A percentile compares a stretch with the other conserved stretches of the same genome.
phyloP scores from a whole-genome alignment of 2,888 invertebrate species.

The Volucella bombylans region DNA sequence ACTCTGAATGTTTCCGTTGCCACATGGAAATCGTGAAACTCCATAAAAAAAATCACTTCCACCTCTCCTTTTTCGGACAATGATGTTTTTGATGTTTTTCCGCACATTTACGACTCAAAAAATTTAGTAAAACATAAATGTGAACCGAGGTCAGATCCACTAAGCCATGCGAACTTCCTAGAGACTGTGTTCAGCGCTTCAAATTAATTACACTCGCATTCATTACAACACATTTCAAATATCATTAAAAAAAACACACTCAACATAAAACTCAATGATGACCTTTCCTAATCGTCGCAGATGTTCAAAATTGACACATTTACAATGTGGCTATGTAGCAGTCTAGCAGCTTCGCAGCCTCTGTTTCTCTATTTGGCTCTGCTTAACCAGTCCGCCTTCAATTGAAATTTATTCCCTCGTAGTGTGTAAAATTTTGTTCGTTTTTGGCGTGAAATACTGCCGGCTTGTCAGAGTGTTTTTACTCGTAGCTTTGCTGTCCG shows the following conservation, averaged over 20 bases:
- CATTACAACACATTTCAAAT: not conserved
- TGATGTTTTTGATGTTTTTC: constrained; percentile 17
- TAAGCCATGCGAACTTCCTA: constrained; percentile 8
- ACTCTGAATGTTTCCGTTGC: constrained; percentile 26
- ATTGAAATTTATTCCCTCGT: constrained; percentile 58
- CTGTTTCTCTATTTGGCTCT: not conserved
- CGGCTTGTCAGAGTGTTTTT: constrained; percentile 8
- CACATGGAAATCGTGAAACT: constrained; percentile 4
- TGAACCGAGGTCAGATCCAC: constrained; percentile 26
- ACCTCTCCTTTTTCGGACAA: constrained; percentile 3
- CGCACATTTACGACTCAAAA: constrained; percentile 5
- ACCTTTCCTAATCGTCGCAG: constrained; percentile 48
- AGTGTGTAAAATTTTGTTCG: constrained; percentile 21
- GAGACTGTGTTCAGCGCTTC: constrained; percentile 4
- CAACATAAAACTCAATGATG: constrained; percentile 36
- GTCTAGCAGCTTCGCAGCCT: not conserved
- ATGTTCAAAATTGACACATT: constrained; percentile 66
- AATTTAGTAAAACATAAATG: constrained; percentile 8
- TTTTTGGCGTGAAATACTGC: constrained; percentile 64
- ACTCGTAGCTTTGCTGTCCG: too few species aligned
- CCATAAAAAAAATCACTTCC: constrained; percentile 2
- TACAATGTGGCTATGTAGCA: not conserved
- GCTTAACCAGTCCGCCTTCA: constrained; percentile 50
- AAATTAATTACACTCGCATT: constrained; percentile 31
- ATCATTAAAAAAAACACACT: not conserved